Base-by-base conservation (phyloP, 2,888 invertebrate genomes). In the Cynaeus angustus region DNA sequence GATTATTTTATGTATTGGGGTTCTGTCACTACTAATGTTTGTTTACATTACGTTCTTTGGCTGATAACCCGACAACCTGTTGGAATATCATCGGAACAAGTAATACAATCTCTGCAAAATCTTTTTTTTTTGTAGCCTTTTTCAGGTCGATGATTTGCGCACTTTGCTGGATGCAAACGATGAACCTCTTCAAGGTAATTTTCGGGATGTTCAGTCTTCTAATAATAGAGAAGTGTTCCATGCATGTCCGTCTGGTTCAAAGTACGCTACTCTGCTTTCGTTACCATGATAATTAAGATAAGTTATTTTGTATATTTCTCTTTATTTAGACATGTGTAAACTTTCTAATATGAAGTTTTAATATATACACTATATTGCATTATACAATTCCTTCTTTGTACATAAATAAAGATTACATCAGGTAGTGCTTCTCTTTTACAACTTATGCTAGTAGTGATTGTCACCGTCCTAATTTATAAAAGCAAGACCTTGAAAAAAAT, bases 1-100 rank as follows among this genome's bases (percentile, higher is more conserved):
- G 91, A 91, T 80, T 92, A 90, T 79, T 90, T 91, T 72, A 72
- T 90, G 0, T 92, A 92, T 76, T 89, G 89, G 87, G 91, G 91
- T 0, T 85, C 85, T 9, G 80, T 91, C 46, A 81, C 80, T 0
- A 88, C 87, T 0, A 81, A 81, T 0, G 80, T 80, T 3, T 87
- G 87, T 10, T 79, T 85, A 0, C 86, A 86, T 72, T 83, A 84
- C 0, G 85, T 91, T 21, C 82, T 89, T 14, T 92, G 92, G 92
- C 72, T 91, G 5, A 84, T 92, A n/a, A 87, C 89, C 0, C 85
- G 91, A 68, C 82, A 83, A 59, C 87, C 89, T 0, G 82, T 90
- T 26, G 88, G 86, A 73, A 88, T 91, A 26, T 87, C 90, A 3
- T 78, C 83, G 2, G 87, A 88, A 26, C 91, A 92, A 87, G 91